Percentiles rank a stretch among this genome's conserved stretches.
These are phyloP conservation scores for Rhizoglyphus robini DNA, from an alignment of 1,140 invertebrate species.

Conservation along the genomic window DNA sequence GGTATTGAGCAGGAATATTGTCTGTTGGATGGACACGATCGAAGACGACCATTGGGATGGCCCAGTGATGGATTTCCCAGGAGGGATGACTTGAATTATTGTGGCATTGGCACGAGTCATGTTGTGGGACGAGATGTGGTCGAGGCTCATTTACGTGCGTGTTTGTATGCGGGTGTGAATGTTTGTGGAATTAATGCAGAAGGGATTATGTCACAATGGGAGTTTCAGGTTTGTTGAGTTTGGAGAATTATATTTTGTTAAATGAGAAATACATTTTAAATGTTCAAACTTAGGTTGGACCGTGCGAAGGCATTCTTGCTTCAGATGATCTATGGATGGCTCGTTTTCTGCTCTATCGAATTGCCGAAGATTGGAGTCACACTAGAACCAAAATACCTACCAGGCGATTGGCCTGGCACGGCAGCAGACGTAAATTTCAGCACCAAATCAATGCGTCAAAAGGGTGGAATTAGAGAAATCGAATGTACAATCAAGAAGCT, in stretches of 20 bases:
- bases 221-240: conserved; percentile 37
- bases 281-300: conserved; percentile 61
- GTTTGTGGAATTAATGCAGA: conserved; percentile 83
- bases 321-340: too few relatives aligned
- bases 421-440: conserved; percentile 79
- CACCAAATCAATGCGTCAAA: conserved; percentile 67
- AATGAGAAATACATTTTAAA: too few relatives aligned
- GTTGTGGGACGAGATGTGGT: conserved; percentile 85
- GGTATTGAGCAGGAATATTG: conserved; percentile 90
- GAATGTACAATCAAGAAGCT: conserved; percentile 50
- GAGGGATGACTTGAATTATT: conserved; percentile 83
- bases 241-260: too few relatives aligned
- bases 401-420: conserved; percentile 75
- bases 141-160: conserved; percentile 66
- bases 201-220: conserved; percentile 68
- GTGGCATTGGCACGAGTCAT: conserved; percentile 83
- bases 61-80: conserved; percentile 79
- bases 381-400: conserved; percentile 73
- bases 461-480: conserved; percentile 50
- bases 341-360: conserved; percentile 62
- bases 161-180: conserved; percentile 74
- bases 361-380: conserved; percentile 81
- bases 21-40: conserved; percentile 61
- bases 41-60: conserved; percentile 76
- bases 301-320: conserved; percentile 60